phyloP scores from a whole-genome alignment of 2,113 vertebrate genomes.

The Psettodes erumei region DNA sequence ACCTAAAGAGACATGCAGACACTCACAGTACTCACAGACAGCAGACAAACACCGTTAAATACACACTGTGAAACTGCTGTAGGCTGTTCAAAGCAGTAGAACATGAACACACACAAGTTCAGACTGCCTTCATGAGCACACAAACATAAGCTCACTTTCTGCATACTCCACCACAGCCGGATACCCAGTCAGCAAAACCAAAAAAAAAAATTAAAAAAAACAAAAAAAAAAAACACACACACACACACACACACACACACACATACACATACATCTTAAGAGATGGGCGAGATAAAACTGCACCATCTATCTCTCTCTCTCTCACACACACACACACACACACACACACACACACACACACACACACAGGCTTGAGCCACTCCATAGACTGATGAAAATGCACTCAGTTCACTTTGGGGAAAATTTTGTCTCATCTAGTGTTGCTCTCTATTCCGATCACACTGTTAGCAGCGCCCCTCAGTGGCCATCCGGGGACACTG shows the following conservation, averaged over 20 bases:
- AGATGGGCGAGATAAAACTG: background rate
- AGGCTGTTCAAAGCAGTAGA: background rate
- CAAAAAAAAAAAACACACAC: too few species aligned
- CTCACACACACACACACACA: background rate
- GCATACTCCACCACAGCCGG: background rate
- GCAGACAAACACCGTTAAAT: background rate
- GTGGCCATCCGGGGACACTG: slow-evolving; percentile 12
- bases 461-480: slow-evolving; percentile 1
- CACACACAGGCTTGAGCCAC: background rate
- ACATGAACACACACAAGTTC: background rate
- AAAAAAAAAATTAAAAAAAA: too few species aligned
- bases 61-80: background rate
- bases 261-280: background rate
- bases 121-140: background rate
- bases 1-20: background rate
- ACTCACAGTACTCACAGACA: background rate
- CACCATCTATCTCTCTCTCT: too few species aligned
- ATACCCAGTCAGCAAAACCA: background rate
- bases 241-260: background rate
- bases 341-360: background rate
- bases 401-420: background rate
- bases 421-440: background rate
- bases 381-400: slow-evolving; percentile 9
- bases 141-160: background rate
- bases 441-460: background rate